Conservation (phyloP, 1,140 invertebrate genomes). For the Teleogryllus occipitalis region DNA sequence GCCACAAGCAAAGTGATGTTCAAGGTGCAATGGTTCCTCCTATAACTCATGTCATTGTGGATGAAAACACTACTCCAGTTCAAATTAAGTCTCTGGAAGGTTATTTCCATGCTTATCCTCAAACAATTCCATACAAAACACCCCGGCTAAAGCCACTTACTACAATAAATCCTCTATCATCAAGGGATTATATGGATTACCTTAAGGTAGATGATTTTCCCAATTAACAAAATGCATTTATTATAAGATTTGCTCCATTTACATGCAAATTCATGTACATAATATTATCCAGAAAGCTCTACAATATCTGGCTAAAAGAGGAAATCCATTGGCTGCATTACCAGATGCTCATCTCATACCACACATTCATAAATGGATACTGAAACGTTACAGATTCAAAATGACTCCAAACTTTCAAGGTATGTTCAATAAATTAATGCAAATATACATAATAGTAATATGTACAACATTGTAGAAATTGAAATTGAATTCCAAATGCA, state of each 20-base stretch:
- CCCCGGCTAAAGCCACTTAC: neutral
- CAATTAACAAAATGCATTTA: neutral
- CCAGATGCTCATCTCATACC: neutral
- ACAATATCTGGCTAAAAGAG: neutral
- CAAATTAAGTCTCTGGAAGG: neutral
- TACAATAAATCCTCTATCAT: neutral
- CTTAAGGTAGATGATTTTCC: neutral
- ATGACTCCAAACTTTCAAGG: too few species aligned
- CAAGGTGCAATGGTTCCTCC: neutral
- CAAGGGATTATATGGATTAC: neutral
- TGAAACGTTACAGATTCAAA: neutral
- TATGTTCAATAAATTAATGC: neutral
- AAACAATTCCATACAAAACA: neutral
- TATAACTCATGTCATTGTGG: neutral
- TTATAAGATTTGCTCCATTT: neutral
- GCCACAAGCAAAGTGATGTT: neutral
- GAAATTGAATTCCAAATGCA: neutral
- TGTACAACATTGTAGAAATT: neutral
- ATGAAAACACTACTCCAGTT: neutral
- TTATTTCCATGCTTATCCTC: neutral
- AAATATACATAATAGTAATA: neutral
- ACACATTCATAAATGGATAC: neutral
- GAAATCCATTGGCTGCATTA: neutral
- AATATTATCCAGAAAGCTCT: neutral
- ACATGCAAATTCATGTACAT: neutral